A percentile compares a stretch with the other conserved stretches of the same genome.
Evolutionary conservation across 1,140 invertebrate species (phyloP).

Genomic region (Dysdera silvatica): DNA sequence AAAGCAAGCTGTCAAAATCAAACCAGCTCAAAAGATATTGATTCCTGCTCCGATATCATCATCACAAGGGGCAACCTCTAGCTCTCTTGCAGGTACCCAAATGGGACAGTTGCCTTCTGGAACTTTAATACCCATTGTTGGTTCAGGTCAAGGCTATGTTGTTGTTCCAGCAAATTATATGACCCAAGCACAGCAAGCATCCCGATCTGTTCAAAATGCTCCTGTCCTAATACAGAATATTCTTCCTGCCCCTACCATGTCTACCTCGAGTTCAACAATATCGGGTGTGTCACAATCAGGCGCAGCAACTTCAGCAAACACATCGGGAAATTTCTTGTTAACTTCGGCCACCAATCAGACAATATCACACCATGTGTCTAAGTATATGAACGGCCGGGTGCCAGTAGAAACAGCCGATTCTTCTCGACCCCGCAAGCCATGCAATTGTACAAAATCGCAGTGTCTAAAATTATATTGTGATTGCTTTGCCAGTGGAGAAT

Average conservation of each 20-base stretch:
- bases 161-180: conserved; percentile 56
- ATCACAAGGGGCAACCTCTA: conserved; percentile 34
- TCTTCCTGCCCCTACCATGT: conserved; percentile 13
- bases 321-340: conserved; percentile 11
- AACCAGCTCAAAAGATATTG: conserved; percentile 34
- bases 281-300: not conserved
- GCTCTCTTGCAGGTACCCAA: conserved; percentile 43
- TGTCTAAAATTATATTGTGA: conserved; percentile 99
- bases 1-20: not conserved
- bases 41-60: conserved; percentile 43
- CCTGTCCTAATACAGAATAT: conserved; percentile 20
- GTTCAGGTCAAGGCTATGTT: conserved; percentile 49
- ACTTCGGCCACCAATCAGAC: not conserved
- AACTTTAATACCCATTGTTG: conserved; percentile 49
- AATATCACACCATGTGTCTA: conserved; percentile 9
- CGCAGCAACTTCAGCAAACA: conserved; percentile 9
- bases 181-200: conserved; percentile 41
- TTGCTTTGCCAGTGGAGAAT: conserved; percentile 99
- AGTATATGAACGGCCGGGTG: not conserved
- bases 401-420: conserved; percentile 21
- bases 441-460: conserved; percentile 98
- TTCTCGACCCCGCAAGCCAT: conserved; percentile 73
- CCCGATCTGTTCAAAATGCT: not conserved
- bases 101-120: conserved; percentile 48
- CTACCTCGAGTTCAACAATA: not conserved